Conservation (phyloP, 1,140 invertebrate species). For the Danaus melanippus region DNA sequence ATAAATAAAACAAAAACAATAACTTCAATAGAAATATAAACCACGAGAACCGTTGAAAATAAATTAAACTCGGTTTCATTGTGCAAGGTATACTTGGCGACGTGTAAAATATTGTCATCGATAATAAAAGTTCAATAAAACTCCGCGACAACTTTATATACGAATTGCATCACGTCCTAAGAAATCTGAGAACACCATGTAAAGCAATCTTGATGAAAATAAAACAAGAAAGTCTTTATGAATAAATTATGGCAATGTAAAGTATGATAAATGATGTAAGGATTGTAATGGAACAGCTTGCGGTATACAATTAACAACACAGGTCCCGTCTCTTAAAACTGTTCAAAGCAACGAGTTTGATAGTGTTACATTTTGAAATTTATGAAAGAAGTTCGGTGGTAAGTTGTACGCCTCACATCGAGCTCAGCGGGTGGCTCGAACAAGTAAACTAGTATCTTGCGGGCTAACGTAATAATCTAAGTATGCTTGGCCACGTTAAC, state of each 20-base stretch:
- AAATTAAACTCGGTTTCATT: background rate
- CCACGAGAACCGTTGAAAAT: background rate
- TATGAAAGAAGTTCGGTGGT: constrained; percentile 39
- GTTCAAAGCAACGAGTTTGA: constrained; percentile 29
- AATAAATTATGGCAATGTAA: constrained; percentile 70
- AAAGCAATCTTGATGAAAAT: constrained; percentile 54
- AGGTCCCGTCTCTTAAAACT: constrained; percentile 17
- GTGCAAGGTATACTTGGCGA: constrained; percentile 10
- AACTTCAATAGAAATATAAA: too few species aligned
- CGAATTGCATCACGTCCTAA: constrained; percentile 59
- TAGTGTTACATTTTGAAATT: constrained; percentile 31
- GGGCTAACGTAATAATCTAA: constrained; percentile 64
- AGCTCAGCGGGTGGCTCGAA: constrained; percentile 57
- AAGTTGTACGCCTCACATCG: constrained; percentile 52
- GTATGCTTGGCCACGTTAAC: constrained; percentile 46
- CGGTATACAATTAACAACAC: constrained; percentile 41
- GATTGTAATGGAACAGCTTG: constrained; percentile 64
- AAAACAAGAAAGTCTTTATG: constrained; percentile 59
- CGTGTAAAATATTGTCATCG: constrained; percentile 63
- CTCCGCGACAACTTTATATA: constrained; percentile 47
- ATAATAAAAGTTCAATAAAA: constrained; percentile 59
- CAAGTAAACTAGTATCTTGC: constrained; percentile 61
- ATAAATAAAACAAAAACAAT: too few species aligned
- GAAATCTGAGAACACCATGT: constrained; percentile 63
- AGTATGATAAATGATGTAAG: constrained; percentile 68